phyloP scores from a whole-genome alignment of 2,888 invertebrate species.

The Notocelia uddmanniana region DNA sequence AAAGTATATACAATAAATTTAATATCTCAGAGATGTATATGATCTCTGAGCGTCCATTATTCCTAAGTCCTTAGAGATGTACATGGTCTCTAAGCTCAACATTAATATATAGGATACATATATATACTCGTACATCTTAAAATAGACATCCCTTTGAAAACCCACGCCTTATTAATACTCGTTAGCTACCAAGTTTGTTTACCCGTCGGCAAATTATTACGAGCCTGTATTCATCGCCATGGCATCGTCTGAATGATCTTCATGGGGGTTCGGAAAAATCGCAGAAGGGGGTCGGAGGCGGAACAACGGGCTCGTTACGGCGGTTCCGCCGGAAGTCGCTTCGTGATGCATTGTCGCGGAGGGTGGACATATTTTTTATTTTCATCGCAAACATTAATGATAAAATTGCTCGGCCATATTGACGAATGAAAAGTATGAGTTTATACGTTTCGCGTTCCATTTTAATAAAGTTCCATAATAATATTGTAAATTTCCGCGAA shows the following conservation, averaged over 20 bases:
- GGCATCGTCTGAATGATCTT: constrained; percentile 78
- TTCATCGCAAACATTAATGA: constrained; percentile 73
- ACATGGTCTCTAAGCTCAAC: too few relatives aligned
- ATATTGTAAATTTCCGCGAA: too few relatives aligned
- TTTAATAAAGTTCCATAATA: too few relatives aligned
- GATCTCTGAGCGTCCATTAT: too few relatives aligned
- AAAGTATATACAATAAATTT: too few relatives aligned
- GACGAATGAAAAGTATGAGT: constrained; percentile 2
- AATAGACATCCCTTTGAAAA: constrained; percentile 8
- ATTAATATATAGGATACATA: too few relatives aligned
- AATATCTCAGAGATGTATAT: too few relatives aligned
- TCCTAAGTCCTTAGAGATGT: too few relatives aligned
- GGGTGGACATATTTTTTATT: constrained; percentile 81
- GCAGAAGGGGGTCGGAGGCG: constrained; percentile 59
- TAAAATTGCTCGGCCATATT: constrained; percentile 29
- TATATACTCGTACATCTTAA: too few relatives aligned
- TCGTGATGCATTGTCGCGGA: constrained; percentile 80
- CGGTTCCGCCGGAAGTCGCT: constrained; percentile 82
- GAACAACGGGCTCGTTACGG: constrained; percentile 84
- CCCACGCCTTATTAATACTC: constrained; percentile 59
- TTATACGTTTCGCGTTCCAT: too few relatives aligned
- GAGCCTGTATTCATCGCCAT: constrained; percentile 78
- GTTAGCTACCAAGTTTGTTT: constrained; percentile 47
- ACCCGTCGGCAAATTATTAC: constrained; percentile 75
- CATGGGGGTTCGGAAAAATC: constrained; percentile 64